These are phyloP conservation scores for Mesembrinibis cayennensis DNA, from an alignment of 2,113 vertebrate species.

Conservation along the genomic window DNA sequence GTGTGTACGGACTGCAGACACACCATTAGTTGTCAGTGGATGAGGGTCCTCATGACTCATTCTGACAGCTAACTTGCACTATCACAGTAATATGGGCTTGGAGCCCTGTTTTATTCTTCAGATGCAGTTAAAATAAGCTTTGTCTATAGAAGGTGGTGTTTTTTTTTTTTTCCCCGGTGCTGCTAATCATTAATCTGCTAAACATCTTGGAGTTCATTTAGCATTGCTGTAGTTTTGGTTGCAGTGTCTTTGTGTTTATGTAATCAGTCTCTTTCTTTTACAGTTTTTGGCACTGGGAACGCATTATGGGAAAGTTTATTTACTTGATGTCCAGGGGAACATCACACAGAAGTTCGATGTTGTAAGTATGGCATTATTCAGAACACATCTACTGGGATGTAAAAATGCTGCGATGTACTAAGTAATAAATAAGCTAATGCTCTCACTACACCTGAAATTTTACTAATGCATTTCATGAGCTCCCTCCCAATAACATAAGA, in stretches of 20 bases:
- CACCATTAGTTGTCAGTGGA: slow-evolving; percentile 70
- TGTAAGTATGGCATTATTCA: slow-evolving; percentile 81
- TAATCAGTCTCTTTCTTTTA: slow-evolving; percentile 34
- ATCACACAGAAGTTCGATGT: slow-evolving; percentile 96
- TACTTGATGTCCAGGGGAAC: slow-evolving; percentile 96
- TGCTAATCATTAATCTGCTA: background rate
- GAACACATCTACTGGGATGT: background rate
- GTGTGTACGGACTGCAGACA: slow-evolving; percentile 38
- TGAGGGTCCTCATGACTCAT: slow-evolving; percentile 70
- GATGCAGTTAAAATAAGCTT: slow-evolving; percentile 39
- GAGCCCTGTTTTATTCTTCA: slow-evolving; percentile 38
- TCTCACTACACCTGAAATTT: background rate
- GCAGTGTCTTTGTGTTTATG: background rate
- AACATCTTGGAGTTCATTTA: background rate
- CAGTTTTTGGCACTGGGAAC: slow-evolving; percentile 97
- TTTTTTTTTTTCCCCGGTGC: background rate
- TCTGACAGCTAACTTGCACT: slow-evolving; percentile 67
- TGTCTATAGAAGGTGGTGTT: background rate
- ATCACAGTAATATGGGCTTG: slow-evolving; percentile 41
- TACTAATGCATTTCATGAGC: background rate
- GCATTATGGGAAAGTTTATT: slow-evolving; percentile 95
- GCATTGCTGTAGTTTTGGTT: background rate
- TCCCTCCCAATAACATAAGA: background rate
- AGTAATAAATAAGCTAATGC: background rate
- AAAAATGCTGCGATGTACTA: background rate